A percentile compares a stretch with the other conserved stretches of the same genome.
Evolutionary conservation across 2,888 invertebrate species (phyloP).

Genomic region (Rhagonycha lutea): DNA sequence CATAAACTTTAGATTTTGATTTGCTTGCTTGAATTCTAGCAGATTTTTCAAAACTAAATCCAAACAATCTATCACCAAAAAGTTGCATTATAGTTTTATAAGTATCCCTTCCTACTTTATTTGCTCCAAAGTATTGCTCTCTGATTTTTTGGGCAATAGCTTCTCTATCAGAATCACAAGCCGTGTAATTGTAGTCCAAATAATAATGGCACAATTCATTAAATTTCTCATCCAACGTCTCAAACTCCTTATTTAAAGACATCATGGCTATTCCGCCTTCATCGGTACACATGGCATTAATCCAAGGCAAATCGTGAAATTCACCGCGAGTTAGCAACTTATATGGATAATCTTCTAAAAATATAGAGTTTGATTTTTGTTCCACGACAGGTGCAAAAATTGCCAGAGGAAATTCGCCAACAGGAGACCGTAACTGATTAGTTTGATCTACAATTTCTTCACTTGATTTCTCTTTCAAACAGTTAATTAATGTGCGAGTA

Average conservation of each 20-base stretch:
- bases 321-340: constrained; percentile 62
- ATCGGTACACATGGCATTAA: constrained; percentile 67
- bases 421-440: constrained; percentile 61
- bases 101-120: neutral
- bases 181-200: neutral
- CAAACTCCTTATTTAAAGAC: neutral
- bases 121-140: neutral
- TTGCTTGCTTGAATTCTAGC: neutral
- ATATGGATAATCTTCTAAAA: constrained; percentile 67
- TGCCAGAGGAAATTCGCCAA: constrained; percentile 57
- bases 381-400: constrained; percentile 46
- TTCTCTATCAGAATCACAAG: neutral
- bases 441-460: constrained; percentile 60
- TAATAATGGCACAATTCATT: neutral
- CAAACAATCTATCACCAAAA: constrained; percentile 32
- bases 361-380: constrained; percentile 58
- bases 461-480: constrained; percentile 63
- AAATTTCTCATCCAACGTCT: neutral
- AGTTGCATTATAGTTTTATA: neutral
- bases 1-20: too few species aligned
- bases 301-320: constrained; percentile 69
- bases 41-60: constrained; percentile 32
- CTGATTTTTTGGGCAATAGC: neutral
- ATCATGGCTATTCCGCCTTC: constrained; percentile 65
- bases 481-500: constrained; percentile 62